Evolutionary conservation across 2,888 invertebrate genomes (phyloP), one percentile per base, ranked within the genome.

Genomic region (Pogonocherus hispidulus): DNA sequence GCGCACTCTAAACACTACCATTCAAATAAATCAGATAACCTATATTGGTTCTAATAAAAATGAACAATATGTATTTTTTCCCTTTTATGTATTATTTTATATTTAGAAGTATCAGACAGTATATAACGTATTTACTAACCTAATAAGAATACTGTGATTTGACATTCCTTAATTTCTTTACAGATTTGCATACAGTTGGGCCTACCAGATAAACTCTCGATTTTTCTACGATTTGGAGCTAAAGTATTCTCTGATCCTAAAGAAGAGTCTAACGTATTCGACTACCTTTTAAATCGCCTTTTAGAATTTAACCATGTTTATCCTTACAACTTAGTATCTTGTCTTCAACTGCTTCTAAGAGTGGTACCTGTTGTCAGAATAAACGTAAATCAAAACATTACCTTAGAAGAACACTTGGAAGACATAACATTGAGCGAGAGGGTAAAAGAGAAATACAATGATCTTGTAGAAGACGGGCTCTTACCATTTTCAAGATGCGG

Each of bases 201-300:
- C 49, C 87, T 92, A 8, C 90, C 94, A 2, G 94, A 94, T 82
- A 91, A 94, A 80, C 85, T 95, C 3, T 88, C 91, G 80, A 90
- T 94, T 70, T 86, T 95, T 69, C 85, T 95, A 52, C 86, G 92
- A 84, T 92, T 91, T 80, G 93, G 93, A 14, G 92, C 92, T 3
- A 87, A 88, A 72, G 87, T 91, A 6, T 87, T 87, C 59, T 85
- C 87, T 0, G 90, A 90, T 62, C 88, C 90, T 8, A 32, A 32
- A 54, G 90, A 91, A 2, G 89, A 92, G 80, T 49, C 67, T 5
- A 89, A 90, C 8, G 86, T 93, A 37, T 83, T 93, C 63, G 90
- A 91, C 75, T 88, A 89, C 81, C 84, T 93, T 3, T 73, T 83
- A 27, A 77, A 77, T 9, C 79, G 82, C 11, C 78, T 82, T 35